Evolutionary conservation across 2,113 vertebrate genomes (phyloP).

Genomic region (Spea multiplicata): DNA sequence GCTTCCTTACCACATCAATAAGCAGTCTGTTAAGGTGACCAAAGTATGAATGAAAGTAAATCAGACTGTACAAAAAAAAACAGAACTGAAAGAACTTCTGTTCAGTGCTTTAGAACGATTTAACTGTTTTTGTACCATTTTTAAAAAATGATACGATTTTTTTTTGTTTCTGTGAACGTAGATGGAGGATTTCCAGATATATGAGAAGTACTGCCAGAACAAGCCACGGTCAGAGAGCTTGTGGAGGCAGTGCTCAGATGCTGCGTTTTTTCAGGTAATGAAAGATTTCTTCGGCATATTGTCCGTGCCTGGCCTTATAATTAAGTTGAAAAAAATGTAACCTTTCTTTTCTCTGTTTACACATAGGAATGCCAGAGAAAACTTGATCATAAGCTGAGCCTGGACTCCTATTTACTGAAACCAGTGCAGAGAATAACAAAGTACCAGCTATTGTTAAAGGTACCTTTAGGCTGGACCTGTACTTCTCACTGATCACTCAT

Average conservation of each 20-base stretch:
- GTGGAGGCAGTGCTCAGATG: constrained; percentile 97
- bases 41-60: too few species aligned
- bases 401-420: constrained; percentile 96
- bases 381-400: constrained; percentile 93
- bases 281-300: background rate
- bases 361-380: constrained; percentile 94
- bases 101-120: too few species aligned
- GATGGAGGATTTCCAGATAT: constrained; percentile 97
- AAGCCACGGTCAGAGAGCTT: constrained; percentile 96
- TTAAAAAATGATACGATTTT: too few species aligned
- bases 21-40: too few species aligned
- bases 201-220: constrained; percentile 98
- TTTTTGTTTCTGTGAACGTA: constrained; percentile 52
- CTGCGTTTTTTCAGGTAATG: constrained; percentile 89
- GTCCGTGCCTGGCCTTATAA: background rate
- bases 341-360: background rate
- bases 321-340: background rate
- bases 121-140: too few species aligned
- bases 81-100: too few species aligned
- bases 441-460: constrained; percentile 95
- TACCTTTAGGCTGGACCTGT: constrained; percentile 50
- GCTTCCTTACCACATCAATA: too few species aligned
- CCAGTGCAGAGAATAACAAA: constrained; percentile 97
- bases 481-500: too few species aligned
- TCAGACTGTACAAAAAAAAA: too few species aligned